Conservation (phyloP, 2,888 invertebrate species). For the Agelastica alni region DNA sequence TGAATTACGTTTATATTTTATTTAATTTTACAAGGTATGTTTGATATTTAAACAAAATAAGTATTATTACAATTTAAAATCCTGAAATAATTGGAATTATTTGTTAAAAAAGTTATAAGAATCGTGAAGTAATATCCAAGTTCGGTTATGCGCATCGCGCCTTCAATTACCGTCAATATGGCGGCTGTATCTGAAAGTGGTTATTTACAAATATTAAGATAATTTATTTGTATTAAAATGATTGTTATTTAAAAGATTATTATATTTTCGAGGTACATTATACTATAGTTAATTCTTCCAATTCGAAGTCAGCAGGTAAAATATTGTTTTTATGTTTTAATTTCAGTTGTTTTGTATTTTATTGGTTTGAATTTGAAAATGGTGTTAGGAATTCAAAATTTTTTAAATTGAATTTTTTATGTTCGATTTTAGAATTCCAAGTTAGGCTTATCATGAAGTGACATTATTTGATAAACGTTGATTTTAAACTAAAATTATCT, state of each 20-base stretch:
- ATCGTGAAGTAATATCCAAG: conserved; percentile 10
- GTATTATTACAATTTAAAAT: too few relatives aligned
- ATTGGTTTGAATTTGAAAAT: conserved; percentile 55
- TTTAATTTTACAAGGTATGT: not conserved
- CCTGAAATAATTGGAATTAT: not conserved
- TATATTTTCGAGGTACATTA: conserved; percentile 1
- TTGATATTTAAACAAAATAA: not conserved
- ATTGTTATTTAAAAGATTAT: conserved; percentile 23
- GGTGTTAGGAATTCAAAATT: conserved; percentile 55
- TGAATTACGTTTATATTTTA: conserved; percentile 17
- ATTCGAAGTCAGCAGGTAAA: conserved; percentile 8
- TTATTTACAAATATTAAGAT: conserved; percentile 46
- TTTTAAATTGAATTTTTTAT: conserved; percentile 35
- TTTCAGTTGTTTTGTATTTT: conserved; percentile 39
- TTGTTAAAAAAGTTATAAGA: not conserved
- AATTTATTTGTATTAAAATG: conserved; percentile 19
- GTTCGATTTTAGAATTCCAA: conserved; percentile 7
- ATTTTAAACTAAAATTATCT: not conserved
- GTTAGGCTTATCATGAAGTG: not conserved
- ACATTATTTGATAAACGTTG: not conserved
- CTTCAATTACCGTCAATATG: conserved; percentile 67
- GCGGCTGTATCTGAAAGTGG: conserved; percentile 81
- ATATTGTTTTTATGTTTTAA: conserved; percentile 17
- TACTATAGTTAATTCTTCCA: not conserved
- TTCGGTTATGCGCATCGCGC: conserved; percentile 30